Percentiles rank a stretch among this genome's conserved stretches.
Conservation (phyloP, 2,113 vertebrate species). For the Prochilodus magdalenae region DNA sequence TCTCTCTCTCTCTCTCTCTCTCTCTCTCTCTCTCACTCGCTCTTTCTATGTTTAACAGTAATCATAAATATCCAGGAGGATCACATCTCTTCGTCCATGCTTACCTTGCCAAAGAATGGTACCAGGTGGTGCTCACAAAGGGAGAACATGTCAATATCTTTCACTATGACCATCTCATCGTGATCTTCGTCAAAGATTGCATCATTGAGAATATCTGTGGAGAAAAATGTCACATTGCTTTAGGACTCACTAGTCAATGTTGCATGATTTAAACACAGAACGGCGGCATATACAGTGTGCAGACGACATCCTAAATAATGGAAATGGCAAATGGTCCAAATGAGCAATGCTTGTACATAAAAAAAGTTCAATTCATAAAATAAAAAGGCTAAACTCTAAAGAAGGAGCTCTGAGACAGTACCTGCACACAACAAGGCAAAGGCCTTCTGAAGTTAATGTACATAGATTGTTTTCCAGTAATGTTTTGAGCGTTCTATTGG, state of each 20-base stretch:
- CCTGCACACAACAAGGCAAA: too few species aligned
- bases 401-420: too few species aligned
- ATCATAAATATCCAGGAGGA: neutral
- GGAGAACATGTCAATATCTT: slow-evolving; percentile 81
- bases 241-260: neutral
- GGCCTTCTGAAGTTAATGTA: too few species aligned
- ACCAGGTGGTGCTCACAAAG: slow-evolving; percentile 81
- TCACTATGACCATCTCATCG: slow-evolving; percentile 81
- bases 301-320: neutral
- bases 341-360: neutral
- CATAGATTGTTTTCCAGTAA: too few species aligned
- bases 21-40: neutral
- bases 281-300: neutral
- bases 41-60: neutral
- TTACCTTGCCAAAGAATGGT: slow-evolving; percentile 81
- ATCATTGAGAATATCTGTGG: slow-evolving; percentile 76
- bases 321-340: neutral
- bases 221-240: slow-evolving; percentile 5
- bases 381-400: neutral
- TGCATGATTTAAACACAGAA: neutral
- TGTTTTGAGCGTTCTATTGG: too few species aligned
- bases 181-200: slow-evolving; percentile 82
- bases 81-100: neutral
- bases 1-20: neutral
- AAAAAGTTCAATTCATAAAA: neutral